Percentiles rank a stretch among this genome's conserved stretches.
Evolutionary conservation across 2,888 invertebrate genomes (phyloP).

Genomic region (Tenthredo mesomela): DNA sequence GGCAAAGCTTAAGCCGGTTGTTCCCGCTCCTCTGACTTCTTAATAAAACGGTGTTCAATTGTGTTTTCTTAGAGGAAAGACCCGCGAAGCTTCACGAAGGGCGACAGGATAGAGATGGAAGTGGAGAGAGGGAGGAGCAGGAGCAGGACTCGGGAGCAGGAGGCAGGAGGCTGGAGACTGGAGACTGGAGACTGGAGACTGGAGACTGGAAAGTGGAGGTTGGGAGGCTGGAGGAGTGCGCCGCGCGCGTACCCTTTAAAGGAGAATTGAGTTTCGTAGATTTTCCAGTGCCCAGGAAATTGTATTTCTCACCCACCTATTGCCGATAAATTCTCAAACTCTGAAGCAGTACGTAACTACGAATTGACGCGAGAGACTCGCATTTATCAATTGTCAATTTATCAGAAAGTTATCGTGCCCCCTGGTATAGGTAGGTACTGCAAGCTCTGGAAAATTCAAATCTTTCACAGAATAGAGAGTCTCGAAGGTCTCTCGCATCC

Average conservation of each 20-base stretch:
- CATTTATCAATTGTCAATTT: conserved; percentile 49
- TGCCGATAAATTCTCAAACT: conserved; percentile 57
- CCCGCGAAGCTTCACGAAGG: conserved; percentile 34
- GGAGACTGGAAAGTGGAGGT: no score
- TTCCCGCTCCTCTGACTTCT: conserved; percentile 53
- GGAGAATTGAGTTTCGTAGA: conserved; percentile 59
- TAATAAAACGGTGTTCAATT: conserved; percentile 55
- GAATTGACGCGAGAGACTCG: conserved; percentile 30
- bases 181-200: neutral
- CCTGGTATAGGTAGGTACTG: neutral
- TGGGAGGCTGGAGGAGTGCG: neutral
- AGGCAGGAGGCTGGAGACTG: no score
- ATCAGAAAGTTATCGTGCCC: conserved; percentile 28
- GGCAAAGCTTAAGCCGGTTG: conserved; percentile 43
- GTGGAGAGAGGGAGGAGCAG: conserved; percentile 14
- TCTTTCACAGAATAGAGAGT: neutral
- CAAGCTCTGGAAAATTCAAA: neutral
- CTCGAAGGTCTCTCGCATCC: neutral
- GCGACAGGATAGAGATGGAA: conserved; percentile 21
- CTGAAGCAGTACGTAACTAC: neutral
- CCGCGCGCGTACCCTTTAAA: conserved; percentile 42
- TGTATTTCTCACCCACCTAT: conserved; percentile 67
- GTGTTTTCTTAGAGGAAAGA: conserved; percentile 53
- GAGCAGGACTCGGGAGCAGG: neutral
- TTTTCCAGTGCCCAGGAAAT: conserved; percentile 61